A percentile compares a stretch with the other conserved stretches of the same genome.
phyloP scores from a whole-genome alignment of 1,140 invertebrate species.

The Proctacanthus coquilletti region DNA sequence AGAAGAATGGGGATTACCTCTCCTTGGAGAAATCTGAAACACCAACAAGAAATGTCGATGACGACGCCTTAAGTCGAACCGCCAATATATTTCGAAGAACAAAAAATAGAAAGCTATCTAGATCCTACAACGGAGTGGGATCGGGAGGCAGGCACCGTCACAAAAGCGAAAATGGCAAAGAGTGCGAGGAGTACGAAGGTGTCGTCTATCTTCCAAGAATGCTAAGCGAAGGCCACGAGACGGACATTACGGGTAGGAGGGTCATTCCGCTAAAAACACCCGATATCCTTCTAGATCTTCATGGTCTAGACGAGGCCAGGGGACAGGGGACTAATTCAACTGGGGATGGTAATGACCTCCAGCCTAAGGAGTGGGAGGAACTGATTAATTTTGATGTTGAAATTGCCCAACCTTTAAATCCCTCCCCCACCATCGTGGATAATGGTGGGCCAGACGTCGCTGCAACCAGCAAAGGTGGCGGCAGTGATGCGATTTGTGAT shows the following conservation, averaged over 20 bases:
- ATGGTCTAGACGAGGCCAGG: conserved; percentile 16
- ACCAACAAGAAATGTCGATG: conserved; percentile 22
- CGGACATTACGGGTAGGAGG: neutral
- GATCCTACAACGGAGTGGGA: conserved; percentile 26
- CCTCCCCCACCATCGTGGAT: too few species aligned
- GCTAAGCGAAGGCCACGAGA: conserved; percentile 7
- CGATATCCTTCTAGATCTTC: conserved; percentile 26
- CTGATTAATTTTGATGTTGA: too few species aligned
- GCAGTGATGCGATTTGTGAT: too few species aligned
- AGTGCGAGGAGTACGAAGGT: conserved; percentile 11
- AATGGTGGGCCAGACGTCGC: too few species aligned
- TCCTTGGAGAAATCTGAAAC: conserved; percentile 17
- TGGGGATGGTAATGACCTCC: conserved; percentile 12
- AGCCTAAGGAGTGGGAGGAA: too few species aligned
- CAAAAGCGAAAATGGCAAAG: conserved; percentile 17
- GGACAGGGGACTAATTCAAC: conserved; percentile 8
- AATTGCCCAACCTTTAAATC: too few species aligned
- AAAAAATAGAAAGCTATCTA: conserved; percentile 24
- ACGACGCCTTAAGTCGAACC: conserved; percentile 12
- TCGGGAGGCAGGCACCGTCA: conserved; percentile 15
- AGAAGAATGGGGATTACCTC: conserved; percentile 13
- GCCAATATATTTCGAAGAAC: conserved; percentile 18
- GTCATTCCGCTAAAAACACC: conserved; percentile 18
- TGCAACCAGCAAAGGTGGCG: too few species aligned
- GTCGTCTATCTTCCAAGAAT: conserved; percentile 8